Percentiles rank a stretch among this genome's conserved stretches.
Conservation (phyloP, 2,113 vertebrate genomes). For the Penelope pileata region DNA sequence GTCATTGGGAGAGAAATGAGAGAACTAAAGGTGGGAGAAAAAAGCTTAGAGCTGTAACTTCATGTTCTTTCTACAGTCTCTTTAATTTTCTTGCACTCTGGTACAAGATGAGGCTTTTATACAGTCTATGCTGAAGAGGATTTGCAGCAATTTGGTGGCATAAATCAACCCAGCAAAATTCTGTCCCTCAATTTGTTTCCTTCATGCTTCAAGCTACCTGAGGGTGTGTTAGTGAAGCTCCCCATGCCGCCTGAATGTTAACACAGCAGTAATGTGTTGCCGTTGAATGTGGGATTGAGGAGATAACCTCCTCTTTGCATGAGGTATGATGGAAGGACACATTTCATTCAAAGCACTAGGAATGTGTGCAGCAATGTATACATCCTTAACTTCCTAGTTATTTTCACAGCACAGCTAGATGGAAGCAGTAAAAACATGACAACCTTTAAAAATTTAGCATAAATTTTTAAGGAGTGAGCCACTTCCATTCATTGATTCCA, state of each 20-base stretch:
- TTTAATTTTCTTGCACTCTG: conserved; percentile 6
- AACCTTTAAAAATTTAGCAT: conserved; percentile 52
- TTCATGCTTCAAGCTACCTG: neutral
- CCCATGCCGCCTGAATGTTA: neutral
- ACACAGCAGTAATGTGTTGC: neutral
- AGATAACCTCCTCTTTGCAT: neutral
- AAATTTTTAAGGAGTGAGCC: neutral
- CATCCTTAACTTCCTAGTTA: neutral
- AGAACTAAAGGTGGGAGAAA: neutral
- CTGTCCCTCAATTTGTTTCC: neutral
- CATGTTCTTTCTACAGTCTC: neutral
- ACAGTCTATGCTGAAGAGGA: neutral
- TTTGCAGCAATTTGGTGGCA: neutral
- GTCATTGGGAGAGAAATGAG: neutral
- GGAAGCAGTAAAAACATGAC: conserved; percentile 51
- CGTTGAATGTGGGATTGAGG: neutral
- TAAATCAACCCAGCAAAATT: neutral
- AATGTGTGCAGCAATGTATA: neutral
- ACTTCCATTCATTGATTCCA: neutral
- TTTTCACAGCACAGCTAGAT: neutral
- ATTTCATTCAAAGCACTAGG: neutral
- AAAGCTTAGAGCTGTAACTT: conserved; percentile 23
- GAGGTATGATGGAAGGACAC: neutral
- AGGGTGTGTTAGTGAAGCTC: neutral
- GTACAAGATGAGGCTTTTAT: neutral